Conservation (phyloP, 2,113 vertebrate species). For the Rhodinocichla rosea region DNA sequence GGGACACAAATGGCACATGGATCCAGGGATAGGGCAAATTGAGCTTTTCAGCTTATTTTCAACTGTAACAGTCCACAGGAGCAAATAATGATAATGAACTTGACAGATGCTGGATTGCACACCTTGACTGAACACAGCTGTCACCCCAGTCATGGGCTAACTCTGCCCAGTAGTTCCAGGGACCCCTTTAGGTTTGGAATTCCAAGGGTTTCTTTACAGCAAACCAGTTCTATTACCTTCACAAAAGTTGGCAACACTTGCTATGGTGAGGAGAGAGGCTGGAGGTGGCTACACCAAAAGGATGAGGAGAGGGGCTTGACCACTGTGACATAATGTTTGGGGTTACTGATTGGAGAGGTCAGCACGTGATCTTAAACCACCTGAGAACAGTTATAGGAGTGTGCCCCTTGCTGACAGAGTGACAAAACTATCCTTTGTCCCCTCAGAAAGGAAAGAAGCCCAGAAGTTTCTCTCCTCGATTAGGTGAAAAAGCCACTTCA, state of each 20-base stretch:
- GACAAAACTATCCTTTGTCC: too few relatives aligned
- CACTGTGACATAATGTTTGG: not conserved
- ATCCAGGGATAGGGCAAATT: not conserved
- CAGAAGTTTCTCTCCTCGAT: too few relatives aligned
- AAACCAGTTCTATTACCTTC: not conserved
- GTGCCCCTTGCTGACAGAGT: too few relatives aligned
- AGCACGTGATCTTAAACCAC: not conserved
- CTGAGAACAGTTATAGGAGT: not conserved
- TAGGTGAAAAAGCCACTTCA: too few relatives aligned
- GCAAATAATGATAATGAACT: not conserved
- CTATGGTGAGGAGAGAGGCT: not conserved
- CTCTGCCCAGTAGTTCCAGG: not conserved
- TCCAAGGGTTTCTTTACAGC: not conserved
- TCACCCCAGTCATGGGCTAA: not conserved
- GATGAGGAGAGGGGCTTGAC: not conserved
- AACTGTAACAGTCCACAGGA: not conserved
- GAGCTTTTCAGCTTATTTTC: not conserved
- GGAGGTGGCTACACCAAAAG: rapidly evolving
- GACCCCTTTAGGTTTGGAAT: not conserved
- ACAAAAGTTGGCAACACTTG: not conserved
- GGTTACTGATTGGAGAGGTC: not conserved
- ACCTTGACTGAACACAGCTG: not conserved
- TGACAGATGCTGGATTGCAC: not conserved
- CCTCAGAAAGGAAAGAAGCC: too few relatives aligned
- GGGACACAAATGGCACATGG: not conserved